Conservation (phyloP, 2,113 vertebrate species). For the Scortum barcoo region DNA sequence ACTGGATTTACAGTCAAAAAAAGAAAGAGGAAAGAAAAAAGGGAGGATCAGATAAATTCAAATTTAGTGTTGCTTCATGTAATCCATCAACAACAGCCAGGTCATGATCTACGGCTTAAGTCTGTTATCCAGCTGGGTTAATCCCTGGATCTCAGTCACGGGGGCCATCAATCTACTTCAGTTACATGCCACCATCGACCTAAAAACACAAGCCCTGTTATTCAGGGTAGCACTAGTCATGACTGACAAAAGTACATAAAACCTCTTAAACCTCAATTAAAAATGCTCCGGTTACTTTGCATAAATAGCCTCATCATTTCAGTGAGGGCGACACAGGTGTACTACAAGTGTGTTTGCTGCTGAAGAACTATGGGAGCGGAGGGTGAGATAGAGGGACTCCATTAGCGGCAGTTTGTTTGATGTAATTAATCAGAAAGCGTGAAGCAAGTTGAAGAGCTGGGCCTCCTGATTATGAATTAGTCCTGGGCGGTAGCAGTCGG, state of each 20-base stretch:
- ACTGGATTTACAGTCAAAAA: slow-evolving; percentile 42
- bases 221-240: not conserved
- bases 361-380: slow-evolving; percentile 27
- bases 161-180: slow-evolving; percentile 41
- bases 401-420: slow-evolving; percentile 65
- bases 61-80: slow-evolving; percentile 30
- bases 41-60: slow-evolving; percentile 21
- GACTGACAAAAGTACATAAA: slow-evolving; percentile 22
- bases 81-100: slow-evolving; percentile 58
- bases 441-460: slow-evolving; percentile 54
- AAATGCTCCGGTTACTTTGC: slow-evolving; percentile 38
- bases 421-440: slow-evolving; percentile 77
- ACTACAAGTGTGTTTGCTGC: slow-evolving; percentile 28
- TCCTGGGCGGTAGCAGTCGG: slow-evolving; percentile 27
- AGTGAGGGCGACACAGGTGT: slow-evolving; percentile 40
- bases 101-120: slow-evolving; percentile 49
- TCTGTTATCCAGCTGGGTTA: slow-evolving; percentile 58
- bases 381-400: slow-evolving; percentile 29
- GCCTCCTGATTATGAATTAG: slow-evolving; percentile 70
- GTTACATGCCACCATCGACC: slow-evolving; percentile 17
- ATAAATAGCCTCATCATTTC: slow-evolving; percentile 33
- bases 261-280: slow-evolving; percentile 20
- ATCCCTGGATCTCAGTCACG: slow-evolving; percentile 51
- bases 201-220: slow-evolving; percentile 26
- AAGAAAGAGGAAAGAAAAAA: slow-evolving; percentile 8